Evolutionary conservation across 92 coral and sea anemone genomes (phyloP).

Genomic region (Phenganax subtilis): DNA sequence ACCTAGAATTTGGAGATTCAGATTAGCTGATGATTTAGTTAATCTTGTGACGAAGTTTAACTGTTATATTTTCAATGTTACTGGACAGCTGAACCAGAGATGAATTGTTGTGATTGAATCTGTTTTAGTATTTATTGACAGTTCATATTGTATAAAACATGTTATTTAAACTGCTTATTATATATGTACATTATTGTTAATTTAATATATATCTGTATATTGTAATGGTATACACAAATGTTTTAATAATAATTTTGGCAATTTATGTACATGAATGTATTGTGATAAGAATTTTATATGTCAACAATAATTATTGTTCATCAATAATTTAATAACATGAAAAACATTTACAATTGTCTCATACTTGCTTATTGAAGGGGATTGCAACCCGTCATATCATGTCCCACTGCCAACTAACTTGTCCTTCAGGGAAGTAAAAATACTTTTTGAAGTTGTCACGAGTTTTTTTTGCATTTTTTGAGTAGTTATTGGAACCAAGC

Average conservation of each 20-base stretch:
- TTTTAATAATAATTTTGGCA: constrained; percentile 2
- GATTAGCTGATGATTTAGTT: not conserved
- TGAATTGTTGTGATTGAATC: constrained; percentile 2
- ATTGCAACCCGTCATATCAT: not conserved
- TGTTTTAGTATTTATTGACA: constrained; percentile 1
- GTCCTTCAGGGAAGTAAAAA: not conserved
- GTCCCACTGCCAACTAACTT: not conserved
- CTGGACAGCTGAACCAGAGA: not conserved
- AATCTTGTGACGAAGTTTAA: not conserved
- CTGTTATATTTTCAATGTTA: not conserved
- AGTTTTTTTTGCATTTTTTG: constrained; percentile 12
- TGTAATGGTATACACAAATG: not conserved
- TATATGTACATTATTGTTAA: constrained; percentile 1
- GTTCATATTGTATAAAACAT: constrained; percentile 6
- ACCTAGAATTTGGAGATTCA: constrained; percentile 7
- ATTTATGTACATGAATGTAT: constrained; percentile 13
- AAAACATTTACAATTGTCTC: constrained; percentile 14
- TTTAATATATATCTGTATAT: not conserved
- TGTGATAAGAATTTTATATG: not conserved
- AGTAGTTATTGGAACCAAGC: constrained; percentile 24
- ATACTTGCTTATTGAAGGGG: not conserved
- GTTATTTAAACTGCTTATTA: not conserved
- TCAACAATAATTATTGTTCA: constrained; percentile 28
- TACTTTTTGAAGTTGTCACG: not conserved
- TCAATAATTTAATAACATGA: constrained; percentile 14